These are phyloP conservation scores for Eutrigla gurnardus DNA, from an alignment of 2,797 vertebrate species.

Conservation along the genomic window DNA sequence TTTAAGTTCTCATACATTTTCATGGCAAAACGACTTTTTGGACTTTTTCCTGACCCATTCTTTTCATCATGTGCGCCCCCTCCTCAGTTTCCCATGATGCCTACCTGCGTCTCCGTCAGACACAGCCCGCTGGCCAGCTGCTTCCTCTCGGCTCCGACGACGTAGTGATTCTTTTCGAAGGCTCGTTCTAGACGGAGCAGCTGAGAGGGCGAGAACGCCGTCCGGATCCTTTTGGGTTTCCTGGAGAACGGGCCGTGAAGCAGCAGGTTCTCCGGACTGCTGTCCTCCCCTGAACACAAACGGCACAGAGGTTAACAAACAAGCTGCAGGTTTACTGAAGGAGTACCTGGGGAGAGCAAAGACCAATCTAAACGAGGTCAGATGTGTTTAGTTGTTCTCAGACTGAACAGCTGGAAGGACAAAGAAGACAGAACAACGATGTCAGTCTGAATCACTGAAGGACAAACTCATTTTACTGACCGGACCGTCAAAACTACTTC, in stretches of 20 bases:
- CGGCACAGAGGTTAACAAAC: background rate
- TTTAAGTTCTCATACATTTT: too few relatives aligned
- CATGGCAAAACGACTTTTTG: too few relatives aligned
- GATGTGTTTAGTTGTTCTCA: too few relatives aligned
- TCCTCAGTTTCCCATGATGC: constrained; percentile 27
- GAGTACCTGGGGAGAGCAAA: too few relatives aligned
- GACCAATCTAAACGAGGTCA: too few relatives aligned
- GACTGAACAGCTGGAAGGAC: too few relatives aligned
- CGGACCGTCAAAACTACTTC: too few relatives aligned
- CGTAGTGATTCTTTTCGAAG: constrained; percentile 98
- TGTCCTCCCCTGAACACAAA: constrained; percentile 87
- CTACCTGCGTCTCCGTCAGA: constrained; percentile 97
- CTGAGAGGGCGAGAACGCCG: constrained; percentile 96
- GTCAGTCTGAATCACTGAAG: too few relatives aligned
- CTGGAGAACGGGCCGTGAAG: constrained; percentile 95
- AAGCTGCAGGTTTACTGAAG: background rate
- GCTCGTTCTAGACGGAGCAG: constrained; percentile 94
- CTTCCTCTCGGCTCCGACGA: constrained; percentile 95
- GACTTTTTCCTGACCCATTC: too few relatives aligned
- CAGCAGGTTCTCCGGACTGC: constrained; percentile 92
- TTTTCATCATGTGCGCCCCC: too few relatives aligned
- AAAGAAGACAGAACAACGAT: too few relatives aligned
- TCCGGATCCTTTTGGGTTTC: constrained; percentile 97
- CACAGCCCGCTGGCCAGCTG: constrained; percentile 95
- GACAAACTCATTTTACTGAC: too few relatives aligned